Base-by-base conservation (phyloP, 2,888 invertebrate genomes). In the Galerucella nymphaeae region DNA sequence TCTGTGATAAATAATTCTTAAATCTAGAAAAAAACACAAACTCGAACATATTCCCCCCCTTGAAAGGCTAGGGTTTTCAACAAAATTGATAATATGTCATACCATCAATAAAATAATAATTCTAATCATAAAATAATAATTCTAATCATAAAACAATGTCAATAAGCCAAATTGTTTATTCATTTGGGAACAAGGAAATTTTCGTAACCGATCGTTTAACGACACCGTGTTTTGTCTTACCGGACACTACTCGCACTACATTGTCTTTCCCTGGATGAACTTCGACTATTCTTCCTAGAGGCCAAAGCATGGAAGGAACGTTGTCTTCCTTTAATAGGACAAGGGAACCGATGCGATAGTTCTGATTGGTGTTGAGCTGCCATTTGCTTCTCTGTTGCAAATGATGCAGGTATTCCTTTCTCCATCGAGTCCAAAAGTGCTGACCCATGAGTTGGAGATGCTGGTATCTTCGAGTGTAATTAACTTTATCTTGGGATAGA, bases 391-490 rank as follows among this genome's bases (percentile, higher is more conserved):
- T 16, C 30, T 63, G 70, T 55, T 62, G 70, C 63, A 70, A 30
- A 16, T 63, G 20, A 41, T 63, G 23, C 8, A 70, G 20, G 38
- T 70, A 70, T 30, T 70, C 70, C 4, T 53, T 50, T 18, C 53
- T 53, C 63, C 63, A 70, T n/a, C 70, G 53, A 13, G 53, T n/a
- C 70, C 64, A 70, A 42, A 70, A 58, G 14, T 65, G 70, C 20
- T 70, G 70, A 38, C 42, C 42, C 30, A 70, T 42, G n/a, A 50
- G 62, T 16, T 62, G 70, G 8, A 63, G 48, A 38, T 48, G 62
- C 57, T 69, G 69, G 41, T 50, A 70, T 63, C 30, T 57, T 23
- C 3, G 38, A 20, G 72, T 45, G 2, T 73, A 45, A 67, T 71
- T 76, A 9, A 64, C 11, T 14, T 42, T n/a, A 16, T 69, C n/a